Base-by-base conservation (phyloP, 2,113 vertebrate species). In the Empidonax traillii region DNA sequence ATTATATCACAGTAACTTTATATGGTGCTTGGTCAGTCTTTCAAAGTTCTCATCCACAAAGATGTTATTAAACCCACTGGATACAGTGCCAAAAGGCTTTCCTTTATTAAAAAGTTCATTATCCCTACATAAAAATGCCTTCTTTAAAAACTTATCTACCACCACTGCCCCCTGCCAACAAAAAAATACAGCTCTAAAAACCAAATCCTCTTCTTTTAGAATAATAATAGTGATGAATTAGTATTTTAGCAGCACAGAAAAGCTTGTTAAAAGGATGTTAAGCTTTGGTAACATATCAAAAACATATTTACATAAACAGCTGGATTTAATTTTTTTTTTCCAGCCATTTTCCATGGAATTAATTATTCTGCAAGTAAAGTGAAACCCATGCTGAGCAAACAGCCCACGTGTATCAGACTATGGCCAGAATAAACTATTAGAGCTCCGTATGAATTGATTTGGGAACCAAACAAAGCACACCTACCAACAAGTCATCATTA, bases 331-430 rank as follows among this genome's bases (percentile, higher is more conserved):
- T 47, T 22, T 6, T 33, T 33, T 43, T 59, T 72, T 31, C 55
- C 16, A 44, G 28, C 9, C 22, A 19, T 49, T 80, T 91, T 27
- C 43, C 18, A 71, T 12, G 1, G 22, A 90, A 47, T 24, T 31
- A 5, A 28, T 65, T 47, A 39, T 62, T 47, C 51, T 46, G 13
- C 1, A 0, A 85, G 12, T 19, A 43, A 82, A 23, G 6, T 27
- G 56, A 77, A 76, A 43, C 6, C 35, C 33, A 6, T 43, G 33
- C 18, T 39, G 21, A 86, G 35, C 21, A 30, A 59, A 59, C 33
- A 37, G 44, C 27, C 58, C 7, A 1, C 3, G 33, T 0, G 0
- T 22, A 22, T 27, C 25, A 4, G 33, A 78, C 31, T 47, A 33
- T 17, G 58, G 47, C 28, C 46, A 83, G 15, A 66, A 74, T 20